Percentiles rank a stretch among this genome's conserved stretches.
These are phyloP conservation scores for Kradibia gibbosae DNA, from an alignment of 1,140 invertebrate species.

Conservation along the genomic window DNA sequence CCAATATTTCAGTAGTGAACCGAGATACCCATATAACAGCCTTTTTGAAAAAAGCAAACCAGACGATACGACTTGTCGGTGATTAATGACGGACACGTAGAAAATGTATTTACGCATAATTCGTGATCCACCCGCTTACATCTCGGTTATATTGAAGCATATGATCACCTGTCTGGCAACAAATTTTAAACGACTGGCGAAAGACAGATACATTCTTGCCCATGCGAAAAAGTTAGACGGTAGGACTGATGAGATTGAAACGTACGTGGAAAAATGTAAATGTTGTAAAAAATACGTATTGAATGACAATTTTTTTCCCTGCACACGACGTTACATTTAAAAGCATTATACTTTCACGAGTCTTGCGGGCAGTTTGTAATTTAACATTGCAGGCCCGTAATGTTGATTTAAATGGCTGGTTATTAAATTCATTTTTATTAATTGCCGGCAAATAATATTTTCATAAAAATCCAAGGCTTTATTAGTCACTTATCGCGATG, in stretches of 20 bases:
- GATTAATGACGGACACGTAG: constrained; percentile 40
- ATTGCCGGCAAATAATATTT: too few relatives aligned
- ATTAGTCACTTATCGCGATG: too few relatives aligned
- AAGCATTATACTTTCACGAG: neutral
- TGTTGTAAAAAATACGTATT: neutral
- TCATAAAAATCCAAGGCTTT: too few relatives aligned
- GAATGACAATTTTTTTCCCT: neutral
- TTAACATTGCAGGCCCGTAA: too few relatives aligned
- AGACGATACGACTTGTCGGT: neutral
- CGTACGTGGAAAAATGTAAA: neutral
- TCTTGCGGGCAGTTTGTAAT: too few relatives aligned
- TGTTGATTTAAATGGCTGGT: too few relatives aligned
- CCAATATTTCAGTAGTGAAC: constrained; percentile 43
- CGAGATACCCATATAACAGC: constrained; percentile 14
- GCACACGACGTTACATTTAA: neutral
- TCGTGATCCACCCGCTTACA: constrained; percentile 20
- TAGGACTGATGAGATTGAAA: neutral
- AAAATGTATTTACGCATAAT: constrained; percentile 27
- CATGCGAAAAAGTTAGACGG: neutral
- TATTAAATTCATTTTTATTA: too few relatives aligned
- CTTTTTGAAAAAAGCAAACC: neutral
- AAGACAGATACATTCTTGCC: neutral
- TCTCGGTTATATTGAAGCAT: constrained; percentile 4
- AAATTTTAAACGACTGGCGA: neutral
- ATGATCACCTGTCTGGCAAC: constrained; percentile 4